Evolutionary conservation across 2,888 invertebrate species (phyloP).

Genomic region (Sericinus montela): DNA sequence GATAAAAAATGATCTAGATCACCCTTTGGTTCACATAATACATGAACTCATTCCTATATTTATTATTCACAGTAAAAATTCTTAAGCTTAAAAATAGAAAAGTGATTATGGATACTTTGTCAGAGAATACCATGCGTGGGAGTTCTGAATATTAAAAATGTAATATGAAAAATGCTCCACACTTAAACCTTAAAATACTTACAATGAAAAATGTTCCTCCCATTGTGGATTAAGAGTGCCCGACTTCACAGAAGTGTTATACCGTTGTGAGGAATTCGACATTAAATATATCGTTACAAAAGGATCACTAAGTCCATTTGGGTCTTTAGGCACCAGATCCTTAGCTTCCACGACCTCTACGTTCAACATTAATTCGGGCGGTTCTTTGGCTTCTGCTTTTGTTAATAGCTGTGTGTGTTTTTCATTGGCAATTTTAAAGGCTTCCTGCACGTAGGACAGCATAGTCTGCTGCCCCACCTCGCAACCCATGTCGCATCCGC

Average conservation of each 20-base stretch:
- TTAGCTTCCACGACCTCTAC: conserved; percentile 93
- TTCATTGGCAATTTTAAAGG: conserved; percentile 85
- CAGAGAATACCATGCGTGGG: no score
- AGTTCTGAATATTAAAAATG: no score
- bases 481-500: conserved; percentile 86
- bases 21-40: no score
- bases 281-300: conserved; percentile 95
- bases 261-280: conserved; percentile 87
- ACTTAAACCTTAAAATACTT: conserved; percentile 58
- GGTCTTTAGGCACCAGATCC: conserved; percentile 90
- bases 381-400: conserved; percentile 87
- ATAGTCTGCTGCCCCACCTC: conserved; percentile 84
- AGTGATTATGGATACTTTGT: no score
- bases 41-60: no score
- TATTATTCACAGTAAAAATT: no score
- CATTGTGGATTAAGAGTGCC: conserved; percentile 94
- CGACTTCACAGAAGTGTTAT: conserved; percentile 94
- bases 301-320: conserved; percentile 97
- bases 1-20: no score
- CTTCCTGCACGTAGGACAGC: conserved; percentile 88
- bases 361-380: conserved; percentile 90
- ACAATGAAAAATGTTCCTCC: conserved; percentile 99
- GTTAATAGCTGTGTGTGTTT: conserved; percentile 86
- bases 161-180: no score
- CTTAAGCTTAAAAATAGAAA: no score